These are phyloP conservation scores for Calephelis nemesis DNA, from an alignment of 1,140 invertebrate genomes.

Conservation along the genomic window DNA sequence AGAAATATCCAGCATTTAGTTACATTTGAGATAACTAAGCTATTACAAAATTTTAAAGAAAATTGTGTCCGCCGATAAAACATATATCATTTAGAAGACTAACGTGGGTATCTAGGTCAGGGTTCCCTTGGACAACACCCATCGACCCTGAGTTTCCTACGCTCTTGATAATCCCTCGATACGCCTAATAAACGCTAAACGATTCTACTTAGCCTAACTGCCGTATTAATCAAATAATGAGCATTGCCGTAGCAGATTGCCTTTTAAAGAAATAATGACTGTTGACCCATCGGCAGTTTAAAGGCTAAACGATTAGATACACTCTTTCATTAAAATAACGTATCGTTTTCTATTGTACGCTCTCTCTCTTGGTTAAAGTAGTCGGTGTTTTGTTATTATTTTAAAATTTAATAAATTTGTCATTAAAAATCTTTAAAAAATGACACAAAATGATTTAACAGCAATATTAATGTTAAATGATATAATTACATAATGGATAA, in stretches of 20 bases:
- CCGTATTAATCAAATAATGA: conserved; percentile 24
- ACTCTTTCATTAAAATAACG: background rate
- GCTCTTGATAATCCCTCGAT: conserved; percentile 23
- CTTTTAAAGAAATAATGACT: conserved; percentile 15
- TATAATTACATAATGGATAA: no score
- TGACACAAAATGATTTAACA: no score
- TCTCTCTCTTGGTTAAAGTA: background rate
- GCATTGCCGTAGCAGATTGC: conserved; percentile 11
- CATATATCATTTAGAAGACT: conserved; percentile 1
- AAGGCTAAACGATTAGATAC: conserved; percentile 4
- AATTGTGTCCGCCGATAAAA: background rate
- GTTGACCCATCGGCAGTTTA: background rate
- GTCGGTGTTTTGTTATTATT: no score
- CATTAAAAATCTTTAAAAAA: no score
- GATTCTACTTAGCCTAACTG: conserved; percentile 16
- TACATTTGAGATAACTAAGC: background rate
- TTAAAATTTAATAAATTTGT: no score
- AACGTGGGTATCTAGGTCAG: conserved; percentile 15
- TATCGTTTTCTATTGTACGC: background rate
- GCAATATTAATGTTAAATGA: no score
- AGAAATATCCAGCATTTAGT: no score
- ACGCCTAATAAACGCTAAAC: conserved; percentile 25
- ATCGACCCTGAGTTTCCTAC: conserved; percentile 19
- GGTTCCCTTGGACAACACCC: conserved; percentile 21
- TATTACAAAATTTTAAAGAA: background rate